Evolutionary conservation across 2,888 invertebrate genomes (phyloP), one percentile per base, ranked within the genome.

Genomic region (Sarcophaga subvicina): DNA sequence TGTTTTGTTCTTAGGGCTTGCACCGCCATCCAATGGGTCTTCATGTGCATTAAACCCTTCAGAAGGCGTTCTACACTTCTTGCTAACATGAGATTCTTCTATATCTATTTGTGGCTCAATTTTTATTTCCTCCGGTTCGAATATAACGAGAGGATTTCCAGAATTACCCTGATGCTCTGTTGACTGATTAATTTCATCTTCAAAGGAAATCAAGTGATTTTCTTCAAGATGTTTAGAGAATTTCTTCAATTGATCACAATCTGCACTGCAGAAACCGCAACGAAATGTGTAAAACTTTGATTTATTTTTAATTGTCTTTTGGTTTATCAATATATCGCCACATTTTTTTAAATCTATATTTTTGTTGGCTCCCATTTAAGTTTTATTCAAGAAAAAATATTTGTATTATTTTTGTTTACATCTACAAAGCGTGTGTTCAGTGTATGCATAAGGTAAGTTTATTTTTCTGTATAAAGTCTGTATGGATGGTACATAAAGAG

Each of bases 201-300:
- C 25, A 60, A 73, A 66, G 47, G 71, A 60, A 22, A 10, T 17
- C 4, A 60, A 71, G 66, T 82, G 82, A 64, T 82, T 45, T 14
- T 82, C 66, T n/a, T 82, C 71, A 59, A 82, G 64, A 17, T 82
- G 82, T 17, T 64, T 64, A 8, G 82, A 76, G n/a, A 82, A 82
- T 14, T 71, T 82, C 71, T 82, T 82, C 37, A 82, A 45, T 59
- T 82, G 82, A 25, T 82, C 64, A 71, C 76, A 82, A 54, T 82
- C 60, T 66, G 47, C 17, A 45, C 45, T 63, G 37, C 82, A 82
- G 47, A 77, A 77, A 49, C 25, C 25, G 45, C 77, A 82, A 12
- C 27, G 71, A 71, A 77, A 82, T 22, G 25, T 77, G 71, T 77
- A 82, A 0, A 59, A 64, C n/a, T 77, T 82, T 10, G 82, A 22